Conservation (phyloP, 1,140 invertebrate species). For the Chrysomallon squamiferum region DNA sequence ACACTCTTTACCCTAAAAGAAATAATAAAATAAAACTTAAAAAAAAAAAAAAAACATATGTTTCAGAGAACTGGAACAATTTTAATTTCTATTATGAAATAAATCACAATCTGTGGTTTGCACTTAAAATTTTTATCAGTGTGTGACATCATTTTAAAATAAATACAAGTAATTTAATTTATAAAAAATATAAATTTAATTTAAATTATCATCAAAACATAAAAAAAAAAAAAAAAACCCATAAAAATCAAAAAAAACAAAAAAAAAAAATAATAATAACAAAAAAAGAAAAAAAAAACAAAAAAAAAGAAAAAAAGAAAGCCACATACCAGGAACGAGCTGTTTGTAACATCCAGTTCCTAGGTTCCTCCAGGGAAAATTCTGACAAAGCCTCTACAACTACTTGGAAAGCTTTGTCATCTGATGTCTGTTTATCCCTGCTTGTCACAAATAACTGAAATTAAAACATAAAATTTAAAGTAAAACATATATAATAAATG, state of each 20-base stretch:
- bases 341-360: constrained; percentile 1
- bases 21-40: not conserved
- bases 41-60: not conserved
- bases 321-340: not conserved
- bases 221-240: not conserved
- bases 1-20: not conserved
- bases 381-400: not conserved
- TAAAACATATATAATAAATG: not conserved
- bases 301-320: not conserved
- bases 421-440: not conserved
- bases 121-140: not conserved
- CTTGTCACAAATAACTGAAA: not conserved
- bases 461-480: not conserved
- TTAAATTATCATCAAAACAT: too few relatives aligned
- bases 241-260: not conserved
- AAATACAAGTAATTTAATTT: not conserved
- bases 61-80: not conserved
- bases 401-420: not conserved
- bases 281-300: not conserved
- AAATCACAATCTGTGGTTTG: not conserved
- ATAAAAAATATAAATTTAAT: not conserved
- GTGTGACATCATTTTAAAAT: not conserved
- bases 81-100: not conserved
- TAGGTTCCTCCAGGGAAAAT: not conserved
- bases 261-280: not conserved